Percentiles rank a stretch among this genome's conserved stretches.
These are phyloP conservation scores for Dasyurus viverrinus DNA, from an alignment of 2,113 vertebrate species.

Conservation along the genomic window DNA sequence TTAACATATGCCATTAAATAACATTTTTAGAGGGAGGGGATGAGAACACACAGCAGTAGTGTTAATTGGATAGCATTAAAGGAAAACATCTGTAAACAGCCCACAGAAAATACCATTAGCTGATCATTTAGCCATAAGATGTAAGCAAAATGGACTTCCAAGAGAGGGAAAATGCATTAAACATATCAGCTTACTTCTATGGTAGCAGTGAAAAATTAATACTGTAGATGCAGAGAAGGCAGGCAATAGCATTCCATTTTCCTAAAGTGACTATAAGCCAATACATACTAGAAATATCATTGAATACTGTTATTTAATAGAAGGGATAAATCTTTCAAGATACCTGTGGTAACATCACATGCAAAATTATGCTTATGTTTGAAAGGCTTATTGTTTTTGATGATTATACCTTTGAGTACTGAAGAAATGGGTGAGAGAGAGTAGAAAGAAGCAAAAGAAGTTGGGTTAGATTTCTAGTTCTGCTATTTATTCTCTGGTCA, in stretches of 20 bases:
- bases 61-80: slow-evolving; percentile 47
- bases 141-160: slow-evolving; percentile 50
- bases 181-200: slow-evolving; percentile 37
- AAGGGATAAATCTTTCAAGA: slow-evolving; percentile 7
- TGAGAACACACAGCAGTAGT: not conserved
- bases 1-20: slow-evolving; percentile 54
- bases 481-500: not conserved
- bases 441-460: not conserved
- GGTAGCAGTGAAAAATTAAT: not conserved
- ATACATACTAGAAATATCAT: slow-evolving; percentile 18
- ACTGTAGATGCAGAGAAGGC: not conserved
- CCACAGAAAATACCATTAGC: slow-evolving; percentile 32
- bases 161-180: slow-evolving; percentile 6
- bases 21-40: slow-evolving; percentile 23
- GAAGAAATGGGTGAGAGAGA: not conserved
- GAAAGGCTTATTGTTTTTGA: not conserved
- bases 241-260: not conserved
- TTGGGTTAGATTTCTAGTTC: not conserved
- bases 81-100: slow-evolving; percentile 51
- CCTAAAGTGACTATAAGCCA: slow-evolving; percentile 3
- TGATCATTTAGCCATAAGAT: slow-evolving; percentile 47
- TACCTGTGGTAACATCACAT: not conserved
- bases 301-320: slow-evolving; percentile 21
- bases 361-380: not conserved
- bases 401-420: not conserved